These are phyloP conservation scores for Mustela nigripes DNA, from an alignment of 2,113 vertebrate genomes.

Conservation along the genomic window DNA sequence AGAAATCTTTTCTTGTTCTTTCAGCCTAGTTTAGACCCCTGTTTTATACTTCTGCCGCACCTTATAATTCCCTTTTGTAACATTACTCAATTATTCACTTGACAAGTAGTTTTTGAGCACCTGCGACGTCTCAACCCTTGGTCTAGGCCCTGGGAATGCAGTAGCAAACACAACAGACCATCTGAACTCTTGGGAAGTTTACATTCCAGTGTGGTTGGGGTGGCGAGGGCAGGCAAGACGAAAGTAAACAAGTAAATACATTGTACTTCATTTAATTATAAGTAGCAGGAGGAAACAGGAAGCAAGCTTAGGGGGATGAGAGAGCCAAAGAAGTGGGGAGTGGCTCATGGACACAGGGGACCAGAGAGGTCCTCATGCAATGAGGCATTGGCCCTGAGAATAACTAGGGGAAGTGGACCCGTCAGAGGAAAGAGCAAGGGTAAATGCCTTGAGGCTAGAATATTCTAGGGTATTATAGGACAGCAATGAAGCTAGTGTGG, in stretches of 20 bases:
- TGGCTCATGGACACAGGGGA: neutral
- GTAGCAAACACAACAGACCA: neutral
- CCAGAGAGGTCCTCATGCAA: neutral
- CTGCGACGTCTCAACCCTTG: neutral
- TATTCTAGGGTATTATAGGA: neutral
- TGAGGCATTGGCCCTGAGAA: neutral
- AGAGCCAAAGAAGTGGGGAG: neutral
- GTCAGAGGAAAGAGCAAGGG: neutral
- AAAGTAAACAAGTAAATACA: neutral
- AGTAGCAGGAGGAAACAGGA: neutral
- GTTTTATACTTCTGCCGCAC: neutral
- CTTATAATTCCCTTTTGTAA: neutral
- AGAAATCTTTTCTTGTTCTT: neutral
- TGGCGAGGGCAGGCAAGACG: neutral
- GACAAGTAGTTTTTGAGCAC: neutral
- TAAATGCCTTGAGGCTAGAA: neutral
- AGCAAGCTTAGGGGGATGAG: neutral
- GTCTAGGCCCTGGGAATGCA: neutral
- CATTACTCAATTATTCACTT: neutral
- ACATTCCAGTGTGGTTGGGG: neutral
- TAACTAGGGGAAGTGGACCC: neutral
- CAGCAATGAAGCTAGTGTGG: neutral
- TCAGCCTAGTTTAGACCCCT: neutral
- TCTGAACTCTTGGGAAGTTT: neutral
- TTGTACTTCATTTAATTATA: no score